A percentile compares a stretch with the other conserved stretches of the same genome.
Conservation (phyloP, 2,113 vertebrate species). For the Albula glossodonta region DNA sequence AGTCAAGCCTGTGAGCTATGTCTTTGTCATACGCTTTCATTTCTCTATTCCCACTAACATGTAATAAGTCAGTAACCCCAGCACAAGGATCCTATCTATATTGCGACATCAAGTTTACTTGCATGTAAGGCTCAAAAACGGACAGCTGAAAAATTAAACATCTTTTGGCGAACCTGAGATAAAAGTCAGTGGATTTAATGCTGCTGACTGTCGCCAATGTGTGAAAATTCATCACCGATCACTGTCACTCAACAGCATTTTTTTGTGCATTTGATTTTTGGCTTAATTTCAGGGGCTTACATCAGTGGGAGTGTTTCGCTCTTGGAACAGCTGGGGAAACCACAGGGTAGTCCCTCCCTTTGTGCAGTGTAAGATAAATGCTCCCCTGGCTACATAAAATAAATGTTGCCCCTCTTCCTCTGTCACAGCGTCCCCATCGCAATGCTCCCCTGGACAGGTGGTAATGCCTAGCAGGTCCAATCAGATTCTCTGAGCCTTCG, state of each 20-base stretch:
- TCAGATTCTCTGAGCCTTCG: not conserved
- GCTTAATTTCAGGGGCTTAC: too few relatives aligned
- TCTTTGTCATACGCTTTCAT: not conserved
- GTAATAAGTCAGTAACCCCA: not conserved
- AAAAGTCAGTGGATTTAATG: constrained; percentile 4
- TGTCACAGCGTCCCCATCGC: not conserved
- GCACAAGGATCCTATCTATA: not conserved
- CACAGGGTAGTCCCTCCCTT: too few relatives aligned
- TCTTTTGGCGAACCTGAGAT: not conserved
- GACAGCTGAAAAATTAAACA: not conserved
- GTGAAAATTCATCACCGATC: too few relatives aligned
- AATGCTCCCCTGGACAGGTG: not conserved
- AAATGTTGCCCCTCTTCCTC: not conserved
- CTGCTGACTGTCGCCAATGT: not conserved
- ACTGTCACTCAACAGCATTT: not conserved
- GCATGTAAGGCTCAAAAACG: not conserved
- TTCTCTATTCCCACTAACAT: not conserved
- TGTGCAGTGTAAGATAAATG: too few relatives aligned
- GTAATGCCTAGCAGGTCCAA: not conserved
- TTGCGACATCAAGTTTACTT: not conserved
- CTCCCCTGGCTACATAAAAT: too few relatives aligned
- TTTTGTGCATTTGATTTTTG: not conserved
- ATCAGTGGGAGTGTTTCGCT: too few relatives aligned
- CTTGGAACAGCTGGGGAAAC: too few relatives aligned
- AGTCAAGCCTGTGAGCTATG: not conserved